Base-by-base conservation (phyloP, 1,140 invertebrate species). In the Bilobella aurantiaca region DNA sequence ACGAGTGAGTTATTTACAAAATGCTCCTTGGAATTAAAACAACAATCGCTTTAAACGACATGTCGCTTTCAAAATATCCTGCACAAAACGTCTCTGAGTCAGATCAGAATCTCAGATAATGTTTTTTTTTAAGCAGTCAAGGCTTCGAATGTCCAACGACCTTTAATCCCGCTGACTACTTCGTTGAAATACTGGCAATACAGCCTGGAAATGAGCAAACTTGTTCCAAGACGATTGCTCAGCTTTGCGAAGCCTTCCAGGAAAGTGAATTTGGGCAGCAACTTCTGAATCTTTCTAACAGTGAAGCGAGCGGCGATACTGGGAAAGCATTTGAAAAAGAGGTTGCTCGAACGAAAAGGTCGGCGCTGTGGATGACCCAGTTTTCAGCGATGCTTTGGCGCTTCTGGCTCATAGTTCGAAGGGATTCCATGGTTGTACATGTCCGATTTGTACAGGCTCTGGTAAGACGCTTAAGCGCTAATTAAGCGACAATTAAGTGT, bases 351-450 rank as follows among this genome's bases (percentile, higher is more conserved):
- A 34, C 66, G 21, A 91, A 90, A 78, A n/a, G n/a, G n/a, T n/a
- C n/a, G n/a, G 89, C 88, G 12, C 84, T 83, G 0, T 96, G 91
- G 90, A 86, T 82, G 62, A 84, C 85, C 66, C 94, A 97, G 78
- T 93, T 96, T 76, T 78, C 82, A 14, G 90, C 89, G 0, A 85
- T 97, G 1, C 78, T 95, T 1, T 96, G 92, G 91, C 80, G 94
- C 57, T 93, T 89, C n/a, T 94, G 88, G 86, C 76, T 95, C 16
- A 87, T 85, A 34, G 83, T 91, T 25, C 83, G 90, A 16, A 89
- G 95, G 75, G 92, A 96, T 75, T 92, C 91, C 1, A 82, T 91
- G 72, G 78, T 96, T 2, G 86, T 96, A 58, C 89, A 87, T 86
- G 89, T 95, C 57, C 82, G 91, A 69, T 76, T 95, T 57, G 75